phyloP scores from a whole-genome alignment of 1,140 invertebrate species.

The Venturia canescens region DNA sequence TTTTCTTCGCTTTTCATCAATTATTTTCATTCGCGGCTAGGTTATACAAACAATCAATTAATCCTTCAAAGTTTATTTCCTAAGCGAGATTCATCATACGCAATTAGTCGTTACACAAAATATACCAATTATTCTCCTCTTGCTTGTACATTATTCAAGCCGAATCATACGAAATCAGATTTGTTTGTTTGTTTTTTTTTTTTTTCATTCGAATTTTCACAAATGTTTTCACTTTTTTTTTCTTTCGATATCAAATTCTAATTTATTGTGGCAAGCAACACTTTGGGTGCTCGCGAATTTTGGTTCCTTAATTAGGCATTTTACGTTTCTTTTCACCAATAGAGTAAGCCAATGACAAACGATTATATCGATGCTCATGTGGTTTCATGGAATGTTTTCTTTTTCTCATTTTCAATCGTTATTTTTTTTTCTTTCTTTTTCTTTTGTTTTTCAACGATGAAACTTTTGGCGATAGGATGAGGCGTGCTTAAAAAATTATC shows the following conservation, averaged over 20 bases:
- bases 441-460: slow-evolving; percentile 33
- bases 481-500: slow-evolving; percentile 43
- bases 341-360: slow-evolving; percentile 40
- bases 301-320: slow-evolving; percentile 20
- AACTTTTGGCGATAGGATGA: slow-evolving; percentile 32
- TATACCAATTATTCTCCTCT: slow-evolving; percentile 37
- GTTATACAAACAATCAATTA: not conserved
- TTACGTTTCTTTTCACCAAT: slow-evolving; percentile 25
- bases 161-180: slow-evolving; percentile 30
- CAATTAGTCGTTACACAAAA: slow-evolving; percentile 34
- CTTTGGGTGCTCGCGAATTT: slow-evolving; percentile 19
- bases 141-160: slow-evolving; percentile 36
- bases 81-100: slow-evolving; percentile 18
- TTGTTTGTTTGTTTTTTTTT: not conserved
- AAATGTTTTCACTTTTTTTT: not conserved
- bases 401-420: slow-evolving; percentile 15
- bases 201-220: not conserved
- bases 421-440: slow-evolving; percentile 41
- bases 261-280: slow-evolving; percentile 32
- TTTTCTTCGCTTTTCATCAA: not conserved
- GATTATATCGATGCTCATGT: slow-evolving; percentile 44
- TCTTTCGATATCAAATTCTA: slow-evolving; percentile 30
- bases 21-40: not conserved
- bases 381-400: not conserved
- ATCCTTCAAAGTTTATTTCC: not conserved